Evolutionary conservation across 1,140 invertebrate genomes (phyloP).

Genomic region (Trissolcus basalis): DNA sequence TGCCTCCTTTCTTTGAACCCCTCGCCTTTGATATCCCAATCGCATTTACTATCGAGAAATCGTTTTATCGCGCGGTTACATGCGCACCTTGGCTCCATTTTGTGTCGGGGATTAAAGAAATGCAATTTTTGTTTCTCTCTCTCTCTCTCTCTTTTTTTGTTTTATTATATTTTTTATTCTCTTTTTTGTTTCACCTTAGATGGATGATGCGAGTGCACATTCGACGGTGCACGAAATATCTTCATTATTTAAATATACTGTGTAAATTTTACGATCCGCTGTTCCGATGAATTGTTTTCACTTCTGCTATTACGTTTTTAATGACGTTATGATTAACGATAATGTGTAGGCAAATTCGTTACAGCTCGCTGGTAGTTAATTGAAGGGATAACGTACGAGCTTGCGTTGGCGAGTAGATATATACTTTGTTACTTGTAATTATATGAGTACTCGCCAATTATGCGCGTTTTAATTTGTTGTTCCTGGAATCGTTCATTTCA

Average conservation of each 20-base stretch:
- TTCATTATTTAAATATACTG: neutral
- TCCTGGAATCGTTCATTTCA: slow-evolving; percentile 5
- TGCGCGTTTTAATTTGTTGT: slow-evolving; percentile 16
- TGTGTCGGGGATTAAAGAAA: neutral
- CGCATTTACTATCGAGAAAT: no score
- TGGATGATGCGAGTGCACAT: no score
- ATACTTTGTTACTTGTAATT: slow-evolving; percentile 24
- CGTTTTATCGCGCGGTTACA: no score
- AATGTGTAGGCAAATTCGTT: slow-evolving; percentile 27
- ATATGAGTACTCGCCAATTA: slow-evolving; percentile 4
- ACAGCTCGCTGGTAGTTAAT: slow-evolving; percentile 27
- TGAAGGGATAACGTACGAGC: slow-evolving; percentile 14
- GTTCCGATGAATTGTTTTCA: slow-evolving; percentile 24
- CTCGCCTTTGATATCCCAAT: no score
- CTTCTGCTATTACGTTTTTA: slow-evolving; percentile 24
- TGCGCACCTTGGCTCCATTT: neutral
- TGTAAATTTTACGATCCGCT: neutral
- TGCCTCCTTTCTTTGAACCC: neutral
- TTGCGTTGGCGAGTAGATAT: slow-evolving; percentile 4
- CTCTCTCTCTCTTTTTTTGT: no score
- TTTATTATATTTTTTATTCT: no score
- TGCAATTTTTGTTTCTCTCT: neutral
- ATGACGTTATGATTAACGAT: slow-evolving; percentile 33
- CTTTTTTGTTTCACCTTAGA: no score
- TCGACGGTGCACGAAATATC: no score